phyloP scores from a whole-genome alignment of 1,140 invertebrate genomes.

The Pristionchus pacificus region DNA sequence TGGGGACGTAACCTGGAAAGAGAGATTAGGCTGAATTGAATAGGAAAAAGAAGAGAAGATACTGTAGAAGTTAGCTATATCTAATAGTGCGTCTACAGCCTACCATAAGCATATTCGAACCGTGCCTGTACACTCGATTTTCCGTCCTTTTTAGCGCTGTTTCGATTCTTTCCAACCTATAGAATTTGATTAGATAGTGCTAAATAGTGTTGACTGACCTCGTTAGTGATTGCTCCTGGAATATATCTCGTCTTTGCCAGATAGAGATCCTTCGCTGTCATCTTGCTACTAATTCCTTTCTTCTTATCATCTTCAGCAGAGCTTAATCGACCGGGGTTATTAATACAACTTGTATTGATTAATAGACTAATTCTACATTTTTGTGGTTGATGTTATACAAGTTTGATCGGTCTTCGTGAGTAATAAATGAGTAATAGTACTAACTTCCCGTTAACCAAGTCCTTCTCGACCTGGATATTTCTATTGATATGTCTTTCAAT shows the following conservation, averaged over 20 bases:
- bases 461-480: slow-evolving; percentile 43
- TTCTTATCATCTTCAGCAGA: background rate
- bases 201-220: slow-evolving; percentile 3
- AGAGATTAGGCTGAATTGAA: no score
- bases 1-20: slow-evolving; percentile 32
- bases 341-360: no score
- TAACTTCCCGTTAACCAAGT: slow-evolving; percentile 22
- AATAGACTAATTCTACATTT: no score
- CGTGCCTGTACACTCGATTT: slow-evolving; percentile 51
- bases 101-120: slow-evolving; percentile 57
- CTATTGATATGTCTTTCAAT: slow-evolving; percentile 35
- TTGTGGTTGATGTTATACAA: no score
- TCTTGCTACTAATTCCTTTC: slow-evolving; percentile 17
- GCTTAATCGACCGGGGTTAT: background rate
- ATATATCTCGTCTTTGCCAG: slow-evolving; percentile 70
- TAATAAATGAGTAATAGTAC: background rate
- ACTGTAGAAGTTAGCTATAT: no score
- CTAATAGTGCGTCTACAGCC: no score
- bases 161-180: slow-evolving; percentile 17
- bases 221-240: slow-evolving; percentile 60
- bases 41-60: no score
- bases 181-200: no score
- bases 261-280: slow-evolving; percentile 70
- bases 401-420: background rate
- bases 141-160: slow-evolving; percentile 27